Conservation (phyloP, 2,113 vertebrate species). For the Pagrus major region DNA sequence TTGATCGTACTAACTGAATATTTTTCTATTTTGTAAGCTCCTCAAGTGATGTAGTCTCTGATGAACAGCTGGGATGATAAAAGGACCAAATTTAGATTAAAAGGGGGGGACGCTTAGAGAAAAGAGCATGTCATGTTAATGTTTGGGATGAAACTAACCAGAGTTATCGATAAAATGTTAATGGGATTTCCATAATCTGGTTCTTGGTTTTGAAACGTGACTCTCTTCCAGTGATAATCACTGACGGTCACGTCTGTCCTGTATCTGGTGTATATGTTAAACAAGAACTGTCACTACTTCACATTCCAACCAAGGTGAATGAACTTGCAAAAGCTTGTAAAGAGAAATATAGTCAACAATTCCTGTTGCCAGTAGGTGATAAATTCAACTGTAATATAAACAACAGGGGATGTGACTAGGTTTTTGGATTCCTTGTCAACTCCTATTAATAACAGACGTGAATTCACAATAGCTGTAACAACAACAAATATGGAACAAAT, state of each 20-base stretch:
- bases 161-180: neutral
- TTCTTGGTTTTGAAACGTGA: neutral
- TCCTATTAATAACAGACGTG: neutral
- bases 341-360: neutral
- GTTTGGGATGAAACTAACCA: neutral
- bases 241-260: neutral
- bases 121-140: neutral
- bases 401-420: neutral
- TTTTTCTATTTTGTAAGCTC: neutral
- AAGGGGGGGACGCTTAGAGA: neutral
- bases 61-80: conserved; percentile 1
- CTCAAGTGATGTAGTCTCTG: neutral
- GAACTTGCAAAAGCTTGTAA: neutral
- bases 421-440: neutral
- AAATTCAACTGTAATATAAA: neutral
- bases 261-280: neutral
- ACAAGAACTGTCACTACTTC: neutral
- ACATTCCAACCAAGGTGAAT: neutral
- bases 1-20: neutral
- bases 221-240: neutral
- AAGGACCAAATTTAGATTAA: neutral
- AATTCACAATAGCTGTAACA: too few species aligned
- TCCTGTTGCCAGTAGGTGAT: neutral
- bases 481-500: too few species aligned
- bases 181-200: neutral